Conservation (phyloP, 2,888 invertebrate genomes). For the Calliopum simillimum region DNA sequence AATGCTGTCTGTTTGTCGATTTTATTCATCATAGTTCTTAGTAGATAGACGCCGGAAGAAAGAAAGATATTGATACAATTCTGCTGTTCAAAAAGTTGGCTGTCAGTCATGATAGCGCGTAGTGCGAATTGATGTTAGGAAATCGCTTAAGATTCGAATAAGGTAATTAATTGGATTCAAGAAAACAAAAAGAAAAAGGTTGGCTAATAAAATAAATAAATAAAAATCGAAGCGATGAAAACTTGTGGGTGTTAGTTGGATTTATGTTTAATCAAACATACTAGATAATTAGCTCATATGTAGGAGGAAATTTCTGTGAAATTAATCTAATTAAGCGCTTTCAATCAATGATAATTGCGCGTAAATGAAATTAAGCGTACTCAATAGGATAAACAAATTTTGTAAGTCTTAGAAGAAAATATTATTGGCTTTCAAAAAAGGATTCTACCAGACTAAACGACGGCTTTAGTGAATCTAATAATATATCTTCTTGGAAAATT, state of each 20-base stretch:
- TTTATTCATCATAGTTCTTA: neutral
- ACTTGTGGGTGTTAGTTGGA: neutral
- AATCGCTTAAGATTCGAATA: slow-evolving; percentile 2
- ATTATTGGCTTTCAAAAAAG: no score
- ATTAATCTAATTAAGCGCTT: slow-evolving; percentile 64
- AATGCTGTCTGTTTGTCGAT: neutral
- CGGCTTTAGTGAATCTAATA: no score
- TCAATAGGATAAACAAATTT: no score
- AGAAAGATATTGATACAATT: slow-evolving; percentile 14
- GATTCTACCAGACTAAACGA: no score
- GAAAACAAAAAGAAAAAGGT: neutral
- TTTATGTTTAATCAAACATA: slow-evolving; percentile 26
- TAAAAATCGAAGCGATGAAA: neutral
- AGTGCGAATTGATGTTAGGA: slow-evolving; percentile 10
- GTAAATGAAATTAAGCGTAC: no score
- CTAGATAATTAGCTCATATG: slow-evolving; percentile 31
- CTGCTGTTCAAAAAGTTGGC: no score
- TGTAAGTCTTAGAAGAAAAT: no score
- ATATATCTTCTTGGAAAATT: no score
- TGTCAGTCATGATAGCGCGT: neutral
- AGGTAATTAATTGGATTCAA: slow-evolving; percentile 24
- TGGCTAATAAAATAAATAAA: neutral
- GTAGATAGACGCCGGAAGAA: slow-evolving; percentile 4
- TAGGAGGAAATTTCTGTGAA: slow-evolving; percentile 51
- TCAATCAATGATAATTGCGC: slow-evolving; percentile 54